Percentiles rank a stretch among this genome's conserved stretches.
Conservation (phyloP, 2,888 invertebrate genomes). For the Meloe dianella region DNA sequence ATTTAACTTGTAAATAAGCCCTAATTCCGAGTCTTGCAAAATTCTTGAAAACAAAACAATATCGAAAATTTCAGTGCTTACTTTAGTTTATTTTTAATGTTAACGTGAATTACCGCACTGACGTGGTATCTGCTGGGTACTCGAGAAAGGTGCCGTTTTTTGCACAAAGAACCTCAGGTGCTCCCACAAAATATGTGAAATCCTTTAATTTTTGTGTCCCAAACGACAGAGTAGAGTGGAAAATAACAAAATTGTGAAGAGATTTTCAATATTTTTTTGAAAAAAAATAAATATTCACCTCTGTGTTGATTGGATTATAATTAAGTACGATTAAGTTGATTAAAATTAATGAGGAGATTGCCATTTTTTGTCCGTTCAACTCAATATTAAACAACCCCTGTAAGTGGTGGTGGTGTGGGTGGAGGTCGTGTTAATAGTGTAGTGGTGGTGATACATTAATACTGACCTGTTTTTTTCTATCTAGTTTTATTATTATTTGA, state of each 20-base stretch:
- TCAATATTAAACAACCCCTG: not conserved
- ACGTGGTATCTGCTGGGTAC: constrained; percentile 22
- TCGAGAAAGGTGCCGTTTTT: constrained; percentile 28
- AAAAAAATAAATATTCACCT: constrained; percentile 13
- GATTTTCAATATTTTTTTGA: not conserved
- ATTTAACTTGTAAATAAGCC: constrained; percentile 19
- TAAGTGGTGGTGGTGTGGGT: not conserved
- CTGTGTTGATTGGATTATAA: not conserved
- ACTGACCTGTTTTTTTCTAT: constrained; percentile 28
- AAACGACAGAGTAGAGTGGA: too few species aligned
- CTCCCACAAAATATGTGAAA: constrained; percentile 22
- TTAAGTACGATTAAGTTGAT: not conserved
- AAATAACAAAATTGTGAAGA: not conserved
- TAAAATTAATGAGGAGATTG: not conserved
- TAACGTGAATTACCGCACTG: constrained; percentile 22
- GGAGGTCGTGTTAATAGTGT: too few species aligned
- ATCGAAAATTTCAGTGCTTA: not conserved
- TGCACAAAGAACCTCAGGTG: constrained; percentile 29
- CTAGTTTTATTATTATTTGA: constrained; percentile 13
- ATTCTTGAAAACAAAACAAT: constrained; percentile 15
- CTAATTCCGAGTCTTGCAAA: constrained; percentile 16
- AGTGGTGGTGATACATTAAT: constrained; percentile 7
- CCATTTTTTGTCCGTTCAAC: not conserved
- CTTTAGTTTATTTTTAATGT: not conserved
- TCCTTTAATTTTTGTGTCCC: constrained; percentile 17